phyloP scores from a whole-genome alignment of 2,888 invertebrate genomes.

The Leptopilina drosophilae region DNA sequence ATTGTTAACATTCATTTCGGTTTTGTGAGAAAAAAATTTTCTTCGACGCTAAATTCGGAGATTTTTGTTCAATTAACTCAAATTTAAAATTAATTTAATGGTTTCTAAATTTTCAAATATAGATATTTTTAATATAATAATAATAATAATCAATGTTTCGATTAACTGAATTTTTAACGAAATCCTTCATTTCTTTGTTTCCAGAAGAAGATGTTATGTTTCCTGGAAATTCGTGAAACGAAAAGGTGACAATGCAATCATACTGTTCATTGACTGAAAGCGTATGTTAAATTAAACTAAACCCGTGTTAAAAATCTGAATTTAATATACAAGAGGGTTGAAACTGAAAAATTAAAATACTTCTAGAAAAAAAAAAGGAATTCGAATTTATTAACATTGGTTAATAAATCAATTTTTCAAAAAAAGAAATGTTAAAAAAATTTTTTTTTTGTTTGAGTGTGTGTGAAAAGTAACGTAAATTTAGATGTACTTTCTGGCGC shows the following conservation, averaged over 20 bases:
- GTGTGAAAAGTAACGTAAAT: not conserved
- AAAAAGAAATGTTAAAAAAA: not conserved
- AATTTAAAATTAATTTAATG: too few relatives aligned
- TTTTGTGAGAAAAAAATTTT: too few relatives aligned
- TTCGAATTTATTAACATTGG: not conserved
- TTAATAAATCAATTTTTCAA: not conserved
- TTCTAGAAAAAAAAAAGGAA: not conserved
- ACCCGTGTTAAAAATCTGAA: not conserved
- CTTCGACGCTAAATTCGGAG: too few relatives aligned
- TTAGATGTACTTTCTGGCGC: not conserved
- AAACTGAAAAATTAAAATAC: constrained; percentile 16
- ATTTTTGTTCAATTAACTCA: too few relatives aligned
- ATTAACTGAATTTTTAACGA: not conserved
- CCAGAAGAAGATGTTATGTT: constrained; percentile 18
- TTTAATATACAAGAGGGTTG: not conserved
- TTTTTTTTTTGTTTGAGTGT: not conserved
- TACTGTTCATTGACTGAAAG: constrained; percentile 1
- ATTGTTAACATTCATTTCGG: too few relatives aligned
- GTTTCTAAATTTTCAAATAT: too few relatives aligned
- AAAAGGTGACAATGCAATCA: not conserved
- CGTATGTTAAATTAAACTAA: constrained; percentile 1
- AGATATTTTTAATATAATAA: not conserved
- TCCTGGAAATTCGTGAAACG: constrained; percentile 34
- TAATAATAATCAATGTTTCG: not conserved
- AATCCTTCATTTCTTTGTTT: not conserved